Percentiles rank a stretch among this genome's conserved stretches.
These are phyloP conservation scores for Muschampia plurimacula DNA, from an alignment of 2,888 invertebrate species.

Conservation along the genomic window DNA sequence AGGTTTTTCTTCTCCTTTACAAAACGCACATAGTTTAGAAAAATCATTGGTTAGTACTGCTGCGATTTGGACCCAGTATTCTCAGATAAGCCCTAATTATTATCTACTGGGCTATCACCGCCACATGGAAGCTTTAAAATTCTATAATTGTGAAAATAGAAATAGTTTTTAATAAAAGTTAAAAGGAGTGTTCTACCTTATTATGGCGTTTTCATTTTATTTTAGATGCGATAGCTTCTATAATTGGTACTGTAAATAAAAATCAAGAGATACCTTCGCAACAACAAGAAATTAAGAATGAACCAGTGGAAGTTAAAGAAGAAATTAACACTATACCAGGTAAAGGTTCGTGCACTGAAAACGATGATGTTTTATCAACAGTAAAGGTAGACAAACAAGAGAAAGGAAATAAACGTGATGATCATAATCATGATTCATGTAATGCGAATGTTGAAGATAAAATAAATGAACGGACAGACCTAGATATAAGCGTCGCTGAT, in stretches of 20 bases:
- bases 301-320: background rate
- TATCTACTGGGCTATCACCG: slow-evolving; percentile 16
- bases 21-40: no score
- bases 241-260: slow-evolving; percentile 65
- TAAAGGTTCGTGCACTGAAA: background rate
- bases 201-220: slow-evolving; percentile 12
- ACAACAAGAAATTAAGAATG: slow-evolving; percentile 24
- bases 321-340: background rate
- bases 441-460: slow-evolving; percentile 41
- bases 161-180: background rate
- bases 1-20: no score
- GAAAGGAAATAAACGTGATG: background rate
- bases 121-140: no score
- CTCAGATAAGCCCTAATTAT: no score
- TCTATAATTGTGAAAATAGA: no score
- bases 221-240: slow-evolving; percentile 75
- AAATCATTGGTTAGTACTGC: no score
- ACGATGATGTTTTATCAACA: background rate
- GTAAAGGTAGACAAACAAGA: background rate
- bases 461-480: background rate
- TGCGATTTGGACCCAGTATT: no score
- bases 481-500: slow-evolving; percentile 6
- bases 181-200: background rate
- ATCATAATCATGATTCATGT: slow-evolving; percentile 13
- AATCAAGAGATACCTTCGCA: slow-evolving; percentile 19